phyloP scores from a whole-genome alignment of 1,140 invertebrate species.

The Penaeus vannamei region DNA sequence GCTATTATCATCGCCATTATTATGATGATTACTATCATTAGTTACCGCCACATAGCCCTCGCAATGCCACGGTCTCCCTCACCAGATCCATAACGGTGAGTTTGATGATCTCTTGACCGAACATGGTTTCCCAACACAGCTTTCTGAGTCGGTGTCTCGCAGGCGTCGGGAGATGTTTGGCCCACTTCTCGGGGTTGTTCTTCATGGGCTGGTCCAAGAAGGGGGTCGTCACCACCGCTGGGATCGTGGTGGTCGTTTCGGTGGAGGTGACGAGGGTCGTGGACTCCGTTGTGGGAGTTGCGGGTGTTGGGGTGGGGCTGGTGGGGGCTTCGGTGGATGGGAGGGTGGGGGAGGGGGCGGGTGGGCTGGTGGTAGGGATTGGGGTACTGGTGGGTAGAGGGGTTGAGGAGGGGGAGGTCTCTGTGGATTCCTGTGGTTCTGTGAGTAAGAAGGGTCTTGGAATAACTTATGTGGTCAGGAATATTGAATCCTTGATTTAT shows the following conservation, averaged over 20 bases:
- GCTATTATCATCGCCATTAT: no score
- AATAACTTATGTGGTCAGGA: no score
- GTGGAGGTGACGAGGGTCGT: not conserved
- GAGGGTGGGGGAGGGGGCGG: not conserved
- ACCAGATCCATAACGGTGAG: constrained; percentile 95
- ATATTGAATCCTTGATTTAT: no score
- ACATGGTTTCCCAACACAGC: constrained; percentile 98
- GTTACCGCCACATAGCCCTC: not conserved
- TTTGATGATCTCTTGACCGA: constrained; percentile 96
- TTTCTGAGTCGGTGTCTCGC: constrained; percentile 78
- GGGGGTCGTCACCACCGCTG: not conserved
- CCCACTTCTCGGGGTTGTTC: constrained; percentile 60
- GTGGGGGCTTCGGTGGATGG: not conserved
- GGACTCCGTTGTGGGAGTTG: not conserved
- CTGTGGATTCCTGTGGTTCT: no score
- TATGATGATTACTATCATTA: no score
- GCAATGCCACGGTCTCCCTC: constrained; percentile 63
- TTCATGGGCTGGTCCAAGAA: constrained; percentile 58
- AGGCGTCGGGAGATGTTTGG: constrained; percentile 66
- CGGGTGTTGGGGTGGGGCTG: not conserved
- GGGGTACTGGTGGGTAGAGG: not conserved
- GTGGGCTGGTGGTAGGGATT: not conserved
- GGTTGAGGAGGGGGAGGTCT: no score
- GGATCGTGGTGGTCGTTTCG: no score
- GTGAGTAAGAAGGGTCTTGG: no score